phyloP scores from a whole-genome alignment of 2,888 invertebrate genomes.

The Dinocampus coccinellae region DNA sequence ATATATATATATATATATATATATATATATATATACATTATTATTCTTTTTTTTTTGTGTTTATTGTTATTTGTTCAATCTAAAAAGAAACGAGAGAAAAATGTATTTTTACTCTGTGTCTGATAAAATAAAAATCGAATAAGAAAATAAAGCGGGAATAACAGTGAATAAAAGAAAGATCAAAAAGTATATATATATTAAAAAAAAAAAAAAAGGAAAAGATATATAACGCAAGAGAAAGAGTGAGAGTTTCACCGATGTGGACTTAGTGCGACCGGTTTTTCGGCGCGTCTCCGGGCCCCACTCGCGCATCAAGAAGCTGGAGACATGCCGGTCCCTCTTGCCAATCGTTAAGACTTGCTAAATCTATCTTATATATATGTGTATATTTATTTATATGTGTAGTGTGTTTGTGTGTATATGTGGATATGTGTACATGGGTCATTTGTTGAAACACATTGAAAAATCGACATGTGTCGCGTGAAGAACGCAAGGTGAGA shows the following conservation, averaged over 20 bases:
- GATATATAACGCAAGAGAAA: conserved; percentile 2
- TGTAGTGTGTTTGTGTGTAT: not conserved
- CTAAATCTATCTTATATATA: not conserved
- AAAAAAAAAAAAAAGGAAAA: conserved; percentile 2
- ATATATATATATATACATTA: too few species aligned
- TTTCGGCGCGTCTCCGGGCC: conserved; percentile 24
- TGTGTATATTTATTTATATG: not conserved
- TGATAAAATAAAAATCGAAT: too few species aligned
- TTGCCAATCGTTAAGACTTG: conserved; percentile 2
- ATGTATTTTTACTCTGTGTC: too few species aligned
- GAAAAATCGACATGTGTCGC: conserved; percentile 19
- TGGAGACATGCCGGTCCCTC: conserved; percentile 25
- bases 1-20: too few species aligned
- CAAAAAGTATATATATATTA: not conserved
- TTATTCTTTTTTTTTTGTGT: too few species aligned
- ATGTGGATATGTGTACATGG: not conserved
- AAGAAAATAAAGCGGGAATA: not conserved
- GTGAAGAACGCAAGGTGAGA: not conserved
- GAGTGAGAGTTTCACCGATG: conserved; percentile 13
- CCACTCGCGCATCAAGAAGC: conserved; percentile 1
- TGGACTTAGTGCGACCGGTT: conserved; percentile 24
- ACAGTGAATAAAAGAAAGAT: not conserved
- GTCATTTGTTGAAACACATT: not conserved
- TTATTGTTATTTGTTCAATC: too few species aligned
- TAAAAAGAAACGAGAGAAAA: too few species aligned